Percentiles rank a stretch among this genome's conserved stretches.
Evolutionary conservation across 2,797 vertebrate species (phyloP).

Genomic region (Syngnathus acus): DNA sequence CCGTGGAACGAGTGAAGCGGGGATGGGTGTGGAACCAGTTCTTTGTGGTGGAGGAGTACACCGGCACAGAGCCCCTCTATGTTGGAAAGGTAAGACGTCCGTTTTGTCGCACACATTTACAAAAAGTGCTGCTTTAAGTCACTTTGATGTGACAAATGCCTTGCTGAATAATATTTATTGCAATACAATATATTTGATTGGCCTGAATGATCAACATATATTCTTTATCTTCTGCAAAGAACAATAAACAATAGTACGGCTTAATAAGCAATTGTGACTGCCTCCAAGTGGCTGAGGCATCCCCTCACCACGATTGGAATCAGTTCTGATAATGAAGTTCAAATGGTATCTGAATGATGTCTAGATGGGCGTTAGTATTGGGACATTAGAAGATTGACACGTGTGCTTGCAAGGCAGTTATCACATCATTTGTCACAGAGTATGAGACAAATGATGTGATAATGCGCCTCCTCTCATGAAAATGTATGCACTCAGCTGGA

Average conservation of each 20-base stretch:
- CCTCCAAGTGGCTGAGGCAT: no score
- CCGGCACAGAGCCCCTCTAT: constrained; percentile 91
- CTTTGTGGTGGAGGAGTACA: constrained; percentile 99
- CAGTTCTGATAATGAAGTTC: no score
- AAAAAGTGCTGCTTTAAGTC: neutral
- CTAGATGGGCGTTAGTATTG: no score
- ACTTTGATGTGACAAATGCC: neutral
- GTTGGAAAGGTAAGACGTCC: constrained; percentile 88
- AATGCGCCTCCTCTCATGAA: neutral
- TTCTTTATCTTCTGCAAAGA: no score
- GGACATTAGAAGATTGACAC: neutral
- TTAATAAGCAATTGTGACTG: no score
- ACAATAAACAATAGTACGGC: no score
- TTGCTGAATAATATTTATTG: no score
- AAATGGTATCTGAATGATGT: no score
- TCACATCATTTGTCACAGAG: neutral
- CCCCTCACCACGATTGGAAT: no score
- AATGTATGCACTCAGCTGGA: constrained; percentile 52
- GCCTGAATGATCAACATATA: neutral
- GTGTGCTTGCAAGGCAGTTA: neutral
- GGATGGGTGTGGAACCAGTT: constrained; percentile 99
- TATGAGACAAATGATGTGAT: no score
- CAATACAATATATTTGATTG: neutral
- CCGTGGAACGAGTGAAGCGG: constrained; percentile 84
- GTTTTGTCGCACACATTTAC: neutral